These are phyloP conservation scores for Pomacea canaliculata DNA, from an alignment of 2,888 invertebrate species.

Conservation along the genomic window DNA sequence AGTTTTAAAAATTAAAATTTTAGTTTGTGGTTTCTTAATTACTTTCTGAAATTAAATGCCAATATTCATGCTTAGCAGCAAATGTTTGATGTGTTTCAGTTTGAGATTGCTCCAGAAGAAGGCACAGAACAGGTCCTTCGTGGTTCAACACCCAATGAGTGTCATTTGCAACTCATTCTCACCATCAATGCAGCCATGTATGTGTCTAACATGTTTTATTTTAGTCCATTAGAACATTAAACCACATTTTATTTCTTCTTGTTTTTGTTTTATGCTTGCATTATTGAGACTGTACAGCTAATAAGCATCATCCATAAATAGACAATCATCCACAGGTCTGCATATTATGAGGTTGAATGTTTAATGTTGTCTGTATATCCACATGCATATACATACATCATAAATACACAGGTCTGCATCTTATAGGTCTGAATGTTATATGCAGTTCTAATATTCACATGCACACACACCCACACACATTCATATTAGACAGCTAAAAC, in stretches of 20 bases:
- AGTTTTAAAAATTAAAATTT: background rate
- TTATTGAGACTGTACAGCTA: too few species aligned
- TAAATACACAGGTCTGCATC: too few species aligned
- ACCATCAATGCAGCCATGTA: conserved; percentile 74
- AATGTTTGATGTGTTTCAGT: conserved; percentile 70
- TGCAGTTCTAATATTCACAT: background rate
- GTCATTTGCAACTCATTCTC: conserved; percentile 79
- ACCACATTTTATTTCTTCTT: too few species aligned
- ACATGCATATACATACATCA: too few species aligned
- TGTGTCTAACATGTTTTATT: conserved; percentile 6
- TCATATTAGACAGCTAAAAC: background rate
- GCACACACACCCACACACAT: conserved; percentile 3
- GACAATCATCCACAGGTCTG: too few species aligned
- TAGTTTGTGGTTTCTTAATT: background rate
- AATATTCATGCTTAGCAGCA: background rate
- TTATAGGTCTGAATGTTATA: too few species aligned
- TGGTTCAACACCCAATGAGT: conserved; percentile 79
- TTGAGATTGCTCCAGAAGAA: conserved; percentile 84
- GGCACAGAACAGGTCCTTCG: conserved; percentile 78
- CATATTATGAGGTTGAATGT: too few species aligned
- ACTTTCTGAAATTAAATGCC: background rate
- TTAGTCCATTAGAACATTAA: too few species aligned
- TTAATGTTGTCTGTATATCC: too few species aligned
- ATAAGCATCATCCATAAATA: too few species aligned
- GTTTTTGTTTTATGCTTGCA: too few species aligned